phyloP scores from a whole-genome alignment of 2,113 vertebrate genomes.

The Cranoglanis bouderius region DNA sequence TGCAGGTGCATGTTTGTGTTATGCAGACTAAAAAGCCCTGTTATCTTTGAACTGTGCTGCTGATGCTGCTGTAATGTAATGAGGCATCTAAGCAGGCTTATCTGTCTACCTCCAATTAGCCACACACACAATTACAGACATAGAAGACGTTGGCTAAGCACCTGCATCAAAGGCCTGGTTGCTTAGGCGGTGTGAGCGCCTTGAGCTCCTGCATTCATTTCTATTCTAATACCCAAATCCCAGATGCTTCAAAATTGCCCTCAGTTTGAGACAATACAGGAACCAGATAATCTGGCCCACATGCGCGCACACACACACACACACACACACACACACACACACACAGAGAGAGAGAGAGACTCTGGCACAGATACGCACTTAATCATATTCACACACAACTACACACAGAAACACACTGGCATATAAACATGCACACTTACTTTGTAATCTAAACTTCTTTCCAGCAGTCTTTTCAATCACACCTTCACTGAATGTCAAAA shows the following conservation, averaged over 20 bases:
- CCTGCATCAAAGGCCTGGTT: slow-evolving; percentile 44
- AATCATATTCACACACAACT: not conserved
- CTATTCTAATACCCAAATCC: slow-evolving; percentile 23
- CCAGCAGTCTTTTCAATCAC: not conserved
- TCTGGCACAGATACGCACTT: not conserved
- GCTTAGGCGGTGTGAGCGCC: slow-evolving; percentile 11
- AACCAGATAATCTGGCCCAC: not conserved
- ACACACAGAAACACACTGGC: not conserved
- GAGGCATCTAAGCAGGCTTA: slow-evolving; percentile 24
- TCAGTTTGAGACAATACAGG: slow-evolving; percentile 23
- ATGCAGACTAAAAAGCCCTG: slow-evolving; percentile 46
- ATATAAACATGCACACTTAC: not conserved
- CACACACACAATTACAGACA: slow-evolving; percentile 8
- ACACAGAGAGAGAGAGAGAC: not conserved
- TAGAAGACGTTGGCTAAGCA: not conserved
- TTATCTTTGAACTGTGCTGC: slow-evolving; percentile 12
- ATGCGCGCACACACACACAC: not conserved
- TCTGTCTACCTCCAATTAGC: slow-evolving; percentile 18
- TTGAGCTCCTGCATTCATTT: slow-evolving; percentile 25
- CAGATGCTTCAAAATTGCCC: slow-evolving; percentile 23
- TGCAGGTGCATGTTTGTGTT: not conserved
- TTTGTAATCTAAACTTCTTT: slow-evolving; percentile 8
- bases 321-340: not conserved
- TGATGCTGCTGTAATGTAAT: slow-evolving; percentile 23
- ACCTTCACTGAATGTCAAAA: not conserved